Evolutionary conservation across 2,797 vertebrate genomes (phyloP).

Genomic region (Antennarius maculatus): DNA sequence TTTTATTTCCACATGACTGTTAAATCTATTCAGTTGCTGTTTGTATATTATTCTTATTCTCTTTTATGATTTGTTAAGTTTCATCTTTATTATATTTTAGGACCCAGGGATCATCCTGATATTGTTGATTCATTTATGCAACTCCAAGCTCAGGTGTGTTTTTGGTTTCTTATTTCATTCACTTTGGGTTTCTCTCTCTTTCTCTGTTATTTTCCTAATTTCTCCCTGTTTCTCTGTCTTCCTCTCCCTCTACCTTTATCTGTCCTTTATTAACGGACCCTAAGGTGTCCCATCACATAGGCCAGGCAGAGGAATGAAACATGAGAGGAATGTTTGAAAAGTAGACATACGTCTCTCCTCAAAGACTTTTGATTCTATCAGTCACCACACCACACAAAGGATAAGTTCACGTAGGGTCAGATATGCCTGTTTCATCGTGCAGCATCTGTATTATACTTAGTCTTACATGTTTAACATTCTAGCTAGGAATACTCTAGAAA

Average conservation of each 20-base stretch:
- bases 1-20: conserved; percentile 97
- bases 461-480: background rate
- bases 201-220: conserved; percentile 56
- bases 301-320: conserved; percentile 75
- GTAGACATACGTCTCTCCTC: conserved; percentile 63
- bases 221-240: conserved; percentile 65
- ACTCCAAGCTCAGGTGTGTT: conserved; percentile 99
- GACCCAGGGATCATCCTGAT: conserved; percentile 99
- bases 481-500: background rate
- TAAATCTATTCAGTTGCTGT: conserved; percentile 99
- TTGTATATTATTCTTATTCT: conserved; percentile 97
- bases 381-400: conserved; percentile 51
- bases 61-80: conserved; percentile 99
- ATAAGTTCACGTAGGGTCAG: background rate
- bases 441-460: too few species aligned
- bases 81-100: conserved; percentile 99
- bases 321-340: conserved; percentile 67
- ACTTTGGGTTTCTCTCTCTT: conserved; percentile 99
- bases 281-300: conserved; percentile 66
- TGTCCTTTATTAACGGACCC: conserved; percentile 70
- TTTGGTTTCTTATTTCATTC: conserved; percentile 99
- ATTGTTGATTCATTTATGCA: conserved; percentile 99
- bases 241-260: conserved; percentile 86
- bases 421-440: background rate
- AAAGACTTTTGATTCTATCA: conserved; percentile 70